A percentile compares a stretch with the other conserved stretches of the same genome.
phyloP scores from a whole-genome alignment of 2,888 invertebrate species.

The Abrostola triplasia region DNA sequence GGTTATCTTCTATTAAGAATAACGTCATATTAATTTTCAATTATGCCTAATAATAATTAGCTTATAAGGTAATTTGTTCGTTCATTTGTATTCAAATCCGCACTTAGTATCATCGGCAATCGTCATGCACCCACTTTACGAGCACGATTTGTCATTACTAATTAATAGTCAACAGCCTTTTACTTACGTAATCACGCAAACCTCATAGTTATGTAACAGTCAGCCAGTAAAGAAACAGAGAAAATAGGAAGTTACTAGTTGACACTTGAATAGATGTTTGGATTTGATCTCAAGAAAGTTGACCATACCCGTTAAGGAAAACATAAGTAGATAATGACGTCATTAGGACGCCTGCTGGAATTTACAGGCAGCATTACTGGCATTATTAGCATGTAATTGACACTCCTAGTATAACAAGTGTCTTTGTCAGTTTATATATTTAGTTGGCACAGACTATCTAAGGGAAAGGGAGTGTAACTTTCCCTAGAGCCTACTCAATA shows the following conservation, averaged over 20 bases:
- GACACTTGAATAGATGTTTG: slow-evolving; percentile 44
- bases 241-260: slow-evolving; percentile 53
- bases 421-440: slow-evolving; percentile 31
- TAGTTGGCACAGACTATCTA: slow-evolving; percentile 33
- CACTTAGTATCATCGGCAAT: slow-evolving; percentile 11
- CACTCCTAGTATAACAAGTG: slow-evolving; percentile 14
- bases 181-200: slow-evolving; percentile 42
- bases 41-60: slow-evolving; percentile 12
- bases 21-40: too few relatives aligned
- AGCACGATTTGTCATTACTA: slow-evolving; percentile 45
- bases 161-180: slow-evolving; percentile 41
- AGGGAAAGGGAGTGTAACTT: slow-evolving; percentile 57
- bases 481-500: slow-evolving; percentile 51
- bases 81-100: slow-evolving; percentile 29
- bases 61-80: slow-evolving; percentile 21
- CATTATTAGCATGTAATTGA: slow-evolving; percentile 43
- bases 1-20: slow-evolving; percentile 27
- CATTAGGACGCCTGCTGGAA: slow-evolving; percentile 22
- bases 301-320: slow-evolving; percentile 27
- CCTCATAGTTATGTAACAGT: slow-evolving; percentile 46
- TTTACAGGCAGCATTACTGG: slow-evolving; percentile 18
- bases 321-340: slow-evolving; percentile 33
- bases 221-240: slow-evolving; percentile 40
- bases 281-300: slow-evolving; percentile 36
- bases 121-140: slow-evolving; percentile 16